These are phyloP conservation scores for Corapipo altera DNA, from an alignment of 2,113 vertebrate genomes.

Conservation along the genomic window DNA sequence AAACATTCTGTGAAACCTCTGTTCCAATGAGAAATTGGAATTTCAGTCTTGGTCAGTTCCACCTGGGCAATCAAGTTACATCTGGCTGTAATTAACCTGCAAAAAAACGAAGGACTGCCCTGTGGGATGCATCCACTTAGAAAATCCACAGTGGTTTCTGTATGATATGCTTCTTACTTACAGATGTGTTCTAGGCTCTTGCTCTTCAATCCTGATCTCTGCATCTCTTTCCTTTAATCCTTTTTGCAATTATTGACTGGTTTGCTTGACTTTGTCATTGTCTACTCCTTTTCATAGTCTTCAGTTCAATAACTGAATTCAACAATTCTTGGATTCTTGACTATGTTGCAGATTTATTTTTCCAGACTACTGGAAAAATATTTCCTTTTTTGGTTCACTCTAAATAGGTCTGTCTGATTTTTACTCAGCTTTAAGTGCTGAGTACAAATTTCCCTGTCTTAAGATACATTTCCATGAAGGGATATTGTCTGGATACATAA, in stretches of 20 bases:
- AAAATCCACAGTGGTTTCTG: background rate
- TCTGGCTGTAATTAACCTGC: background rate
- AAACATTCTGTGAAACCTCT: background rate
- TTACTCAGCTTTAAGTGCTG: background rate
- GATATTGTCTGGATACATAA: background rate
- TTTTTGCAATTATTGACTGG: background rate
- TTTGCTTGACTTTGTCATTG: background rate
- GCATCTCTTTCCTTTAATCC: background rate
- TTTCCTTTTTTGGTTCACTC: background rate
- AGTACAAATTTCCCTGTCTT: background rate
- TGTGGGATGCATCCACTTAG: background rate
- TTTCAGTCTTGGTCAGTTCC: background rate
- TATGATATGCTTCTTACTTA: background rate
- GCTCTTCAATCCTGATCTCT: background rate
- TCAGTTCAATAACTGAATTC: background rate
- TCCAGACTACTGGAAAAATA: background rate
- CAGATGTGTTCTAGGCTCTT: background rate
- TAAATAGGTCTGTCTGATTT: background rate
- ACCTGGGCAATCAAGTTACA: background rate
- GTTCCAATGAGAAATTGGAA: background rate
- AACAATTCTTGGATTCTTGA: background rate
- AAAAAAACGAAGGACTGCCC: background rate
- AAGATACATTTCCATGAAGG: background rate
- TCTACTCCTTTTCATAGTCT: background rate
- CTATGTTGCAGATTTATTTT: background rate